These are phyloP conservation scores for Dicycla oo DNA, from an alignment of 2,888 invertebrate species.

Conservation along the genomic window DNA sequence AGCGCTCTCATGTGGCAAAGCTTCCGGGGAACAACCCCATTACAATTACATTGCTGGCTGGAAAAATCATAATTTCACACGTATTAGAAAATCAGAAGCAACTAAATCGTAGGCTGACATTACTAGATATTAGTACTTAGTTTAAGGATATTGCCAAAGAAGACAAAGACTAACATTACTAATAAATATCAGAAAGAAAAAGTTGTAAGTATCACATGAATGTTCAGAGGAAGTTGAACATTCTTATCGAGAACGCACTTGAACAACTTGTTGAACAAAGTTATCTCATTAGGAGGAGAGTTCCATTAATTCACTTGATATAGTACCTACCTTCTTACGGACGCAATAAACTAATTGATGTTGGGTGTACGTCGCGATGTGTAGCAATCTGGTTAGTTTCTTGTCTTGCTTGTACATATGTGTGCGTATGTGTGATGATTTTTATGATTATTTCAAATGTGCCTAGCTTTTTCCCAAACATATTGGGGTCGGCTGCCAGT, in stretches of 20 bases:
- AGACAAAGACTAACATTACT: constrained; percentile 28
- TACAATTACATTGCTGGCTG: too few relatives aligned
- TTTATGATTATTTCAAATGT: too few relatives aligned
- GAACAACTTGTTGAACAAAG: constrained; percentile 57
- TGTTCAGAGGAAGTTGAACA: constrained; percentile 50
- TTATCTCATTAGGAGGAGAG: constrained; percentile 63
- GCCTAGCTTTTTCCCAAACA: too few relatives aligned
- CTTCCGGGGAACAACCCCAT: too few relatives aligned
- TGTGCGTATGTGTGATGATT: background rate
- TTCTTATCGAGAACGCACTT: constrained; percentile 57
- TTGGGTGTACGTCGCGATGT: constrained; percentile 9
- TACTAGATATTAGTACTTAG: constrained; percentile 7
- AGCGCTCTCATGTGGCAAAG: too few relatives aligned
- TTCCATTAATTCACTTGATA: constrained; percentile 57
- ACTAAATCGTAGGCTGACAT: background rate
- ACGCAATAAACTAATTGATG: constrained; percentile 52
- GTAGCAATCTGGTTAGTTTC: background rate
- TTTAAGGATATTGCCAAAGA: constrained; percentile 19
- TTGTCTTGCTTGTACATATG: background rate
- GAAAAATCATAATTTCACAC: too few relatives aligned
- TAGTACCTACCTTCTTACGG: constrained; percentile 32
- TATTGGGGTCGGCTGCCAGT: too few relatives aligned
- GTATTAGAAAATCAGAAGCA: background rate
- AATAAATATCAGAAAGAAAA: constrained; percentile 52
- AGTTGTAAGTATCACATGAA: constrained; percentile 56